Evolutionary conservation across 2,888 invertebrate species (phyloP), one percentile per base, ranked within the genome.

Genomic region (Leucophora obtusa): DNA sequence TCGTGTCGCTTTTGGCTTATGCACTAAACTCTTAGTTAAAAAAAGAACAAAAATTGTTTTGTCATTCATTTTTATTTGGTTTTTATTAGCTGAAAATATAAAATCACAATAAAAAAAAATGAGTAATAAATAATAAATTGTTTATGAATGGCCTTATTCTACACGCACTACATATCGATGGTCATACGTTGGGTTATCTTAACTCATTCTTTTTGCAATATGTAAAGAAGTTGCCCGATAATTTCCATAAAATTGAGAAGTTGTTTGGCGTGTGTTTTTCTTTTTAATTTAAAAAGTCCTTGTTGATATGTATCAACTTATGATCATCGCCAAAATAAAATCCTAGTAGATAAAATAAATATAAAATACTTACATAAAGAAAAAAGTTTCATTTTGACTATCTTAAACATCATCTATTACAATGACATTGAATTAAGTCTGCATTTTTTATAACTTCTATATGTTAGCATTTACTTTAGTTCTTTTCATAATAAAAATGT

Each of bases 51-150:
- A 47, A 38, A 47, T 5, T 47, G 43, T 47, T n/a, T 47, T 47
- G 43, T 47, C 14, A 47, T 47, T 14, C 6, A n/a, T 47, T 47
- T 47, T 47, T 47, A 47, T 47, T 47, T n/a, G 43, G 6, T 47
- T n/a, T 47, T n/a, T 47, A 47, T 47, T 47, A 47, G n/a, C 14
- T 14, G 14, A 15, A 3, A n/a, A n/a, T n/a, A 47, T 47, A 47
- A 47, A n/a, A n/a, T n/a, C n/a, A 47, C n/a, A 47, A n/a, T n/a
- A 47, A 28, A 28, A 24, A 24, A 28, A 47, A n/a, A 47, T n/a
- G 14, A 38, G 38, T 21, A 66, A 54, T 66, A 66, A 66, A 54
- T 66, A 54, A 66, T 56, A 66, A 54, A 66, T 66, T 51, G 53
- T 65, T 50, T 65, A 65, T 66, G 24, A 0, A 54, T 6, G 21